Conservation (phyloP, 2,797 vertebrate genomes). For the Pelodytes ibericus region DNA sequence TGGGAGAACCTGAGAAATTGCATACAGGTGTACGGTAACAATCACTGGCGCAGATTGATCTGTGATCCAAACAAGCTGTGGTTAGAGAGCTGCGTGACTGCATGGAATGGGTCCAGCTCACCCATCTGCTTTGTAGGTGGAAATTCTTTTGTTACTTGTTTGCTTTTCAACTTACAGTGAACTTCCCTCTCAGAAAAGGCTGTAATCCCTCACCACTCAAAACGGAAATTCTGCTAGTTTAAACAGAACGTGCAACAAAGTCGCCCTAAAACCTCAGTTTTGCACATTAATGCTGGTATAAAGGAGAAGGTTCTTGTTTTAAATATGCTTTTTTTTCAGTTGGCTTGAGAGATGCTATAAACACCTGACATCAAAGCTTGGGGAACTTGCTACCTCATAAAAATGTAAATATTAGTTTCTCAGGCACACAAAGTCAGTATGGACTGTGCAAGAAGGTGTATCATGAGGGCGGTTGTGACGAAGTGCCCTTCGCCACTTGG, state of each 20-base stretch:
- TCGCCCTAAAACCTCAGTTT: conserved; percentile 65
- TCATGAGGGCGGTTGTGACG: conserved; percentile 21
- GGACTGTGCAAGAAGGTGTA: conserved; percentile 54
- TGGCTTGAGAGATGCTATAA: conserved; percentile 57
- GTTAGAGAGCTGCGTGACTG: conserved; percentile 68
- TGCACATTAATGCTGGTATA: conserved; percentile 60
- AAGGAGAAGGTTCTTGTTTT: conserved; percentile 63
- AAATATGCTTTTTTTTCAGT: conserved; percentile 62
- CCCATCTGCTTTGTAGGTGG: conserved; percentile 68
- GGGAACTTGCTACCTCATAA: conserved; percentile 65
- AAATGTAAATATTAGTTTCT: conserved; percentile 64
- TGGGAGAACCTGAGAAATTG: conserved; percentile 73
- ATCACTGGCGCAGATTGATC: conserved; percentile 67
- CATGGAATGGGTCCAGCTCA: conserved; percentile 59
- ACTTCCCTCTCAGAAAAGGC: conserved; percentile 61
- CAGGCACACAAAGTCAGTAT: conserved; percentile 59
- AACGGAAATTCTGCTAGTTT: conserved; percentile 71
- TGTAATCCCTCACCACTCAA: conserved; percentile 65
- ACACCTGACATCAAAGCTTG: conserved; percentile 66
- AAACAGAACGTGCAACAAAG: conserved; percentile 64
- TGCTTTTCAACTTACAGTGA: conserved; percentile 74
- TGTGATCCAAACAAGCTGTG: conserved; percentile 64
- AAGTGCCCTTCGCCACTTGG: no score
- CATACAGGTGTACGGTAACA: conserved; percentile 77
- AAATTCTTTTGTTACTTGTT: conserved; percentile 73